A percentile compares a stretch with the other conserved stretches of the same genome.
Evolutionary conservation across 2,113 vertebrate species (phyloP).

Genomic region (Gallinago paraguaiae): DNA sequence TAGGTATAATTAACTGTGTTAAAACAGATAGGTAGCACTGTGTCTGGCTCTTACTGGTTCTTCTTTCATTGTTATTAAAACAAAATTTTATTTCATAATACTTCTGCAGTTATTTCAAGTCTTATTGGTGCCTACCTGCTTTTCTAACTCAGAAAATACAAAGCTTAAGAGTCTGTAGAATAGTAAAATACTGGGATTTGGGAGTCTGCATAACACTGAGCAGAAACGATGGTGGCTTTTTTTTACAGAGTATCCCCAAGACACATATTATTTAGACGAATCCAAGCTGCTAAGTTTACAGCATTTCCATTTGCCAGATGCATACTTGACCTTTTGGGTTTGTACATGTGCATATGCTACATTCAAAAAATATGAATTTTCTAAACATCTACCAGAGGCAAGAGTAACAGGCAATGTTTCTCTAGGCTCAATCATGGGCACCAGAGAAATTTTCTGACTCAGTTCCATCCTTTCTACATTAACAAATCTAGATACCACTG

Average conservation of each 20-base stretch:
- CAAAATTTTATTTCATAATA: neutral
- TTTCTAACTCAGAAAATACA: neutral
- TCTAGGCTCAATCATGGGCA: neutral
- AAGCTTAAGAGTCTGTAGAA: neutral
- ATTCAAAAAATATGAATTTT: neutral
- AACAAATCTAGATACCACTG: neutral
- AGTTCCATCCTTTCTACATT: neutral
- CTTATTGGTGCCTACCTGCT: neutral
- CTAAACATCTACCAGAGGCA: neutral
- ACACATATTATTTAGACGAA: neutral
- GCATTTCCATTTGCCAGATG: neutral
- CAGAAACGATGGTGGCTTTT: neutral
- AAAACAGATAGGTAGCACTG: neutral
- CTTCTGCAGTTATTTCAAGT: neutral
- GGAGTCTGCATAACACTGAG: neutral
- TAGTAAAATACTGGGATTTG: neutral
- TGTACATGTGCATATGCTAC: neutral
- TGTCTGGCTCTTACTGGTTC: neutral
- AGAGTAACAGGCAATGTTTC: neutral
- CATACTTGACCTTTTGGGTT: slow-evolving; percentile 3
- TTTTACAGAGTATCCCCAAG: neutral
- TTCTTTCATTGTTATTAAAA: neutral
- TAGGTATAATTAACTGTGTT: neutral
- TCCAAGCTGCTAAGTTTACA: neutral
- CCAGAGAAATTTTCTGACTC: neutral